A percentile compares a stretch with the other conserved stretches of the same genome.
These are phyloP conservation scores for Intellagama lesueurii DNA, from an alignment of 2,797 vertebrate genomes.

Conservation along the genomic window DNA sequence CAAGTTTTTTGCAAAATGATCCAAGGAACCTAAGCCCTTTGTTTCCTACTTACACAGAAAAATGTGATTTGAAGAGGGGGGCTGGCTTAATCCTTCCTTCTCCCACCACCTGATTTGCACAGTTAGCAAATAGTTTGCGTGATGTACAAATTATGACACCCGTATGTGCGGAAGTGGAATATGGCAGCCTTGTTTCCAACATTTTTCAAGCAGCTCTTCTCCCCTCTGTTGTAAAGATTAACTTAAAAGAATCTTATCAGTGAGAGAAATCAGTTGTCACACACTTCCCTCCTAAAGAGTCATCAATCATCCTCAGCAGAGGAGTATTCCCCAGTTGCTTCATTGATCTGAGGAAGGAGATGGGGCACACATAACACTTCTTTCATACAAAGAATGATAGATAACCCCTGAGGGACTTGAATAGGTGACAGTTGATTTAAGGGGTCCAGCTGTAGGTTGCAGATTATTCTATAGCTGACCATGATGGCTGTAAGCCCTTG, in stretches of 20 bases:
- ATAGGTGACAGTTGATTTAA: slow-evolving; percentile 56
- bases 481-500: slow-evolving; percentile 32
- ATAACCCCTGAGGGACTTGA: slow-evolving; percentile 57
- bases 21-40: background rate
- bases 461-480: background rate
- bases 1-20: background rate
- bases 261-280: slow-evolving; percentile 67
- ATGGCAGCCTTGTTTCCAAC: slow-evolving; percentile 42
- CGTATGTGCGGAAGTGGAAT: too few species aligned
- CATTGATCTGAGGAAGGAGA: slow-evolving; percentile 63
- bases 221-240: slow-evolving; percentile 58
- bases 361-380: slow-evolving; percentile 30
- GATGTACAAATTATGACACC: background rate
- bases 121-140: background rate
- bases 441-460: slow-evolving; percentile 48
- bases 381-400: slow-evolving; percentile 51
- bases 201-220: slow-evolving; percentile 19
- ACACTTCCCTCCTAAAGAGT: slow-evolving; percentile 64
- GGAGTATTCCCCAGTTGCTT: slow-evolving; percentile 53
- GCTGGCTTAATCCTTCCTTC: background rate
- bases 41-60: background rate
- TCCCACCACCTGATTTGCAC: background rate
- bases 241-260: slow-evolving; percentile 67
- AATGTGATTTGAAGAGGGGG: background rate
- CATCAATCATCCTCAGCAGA: slow-evolving; percentile 63